phyloP scores from a whole-genome alignment of 2,888 invertebrate genomes.

The Autographa gamma region DNA sequence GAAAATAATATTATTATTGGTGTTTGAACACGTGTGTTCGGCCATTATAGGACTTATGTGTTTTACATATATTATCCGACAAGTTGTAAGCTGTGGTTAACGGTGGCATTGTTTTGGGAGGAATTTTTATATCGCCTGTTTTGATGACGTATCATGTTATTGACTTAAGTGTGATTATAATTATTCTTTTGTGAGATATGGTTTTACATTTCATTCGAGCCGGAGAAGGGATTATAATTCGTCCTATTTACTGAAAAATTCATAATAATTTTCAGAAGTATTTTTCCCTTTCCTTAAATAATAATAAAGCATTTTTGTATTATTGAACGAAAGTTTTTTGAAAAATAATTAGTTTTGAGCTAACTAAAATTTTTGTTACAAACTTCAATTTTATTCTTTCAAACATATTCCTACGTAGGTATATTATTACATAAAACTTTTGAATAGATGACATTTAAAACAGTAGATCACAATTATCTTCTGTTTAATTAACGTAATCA shows the following conservation, averaged over 20 bases:
- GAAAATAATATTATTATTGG: conserved; percentile 61
- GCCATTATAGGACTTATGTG: conserved; percentile 46
- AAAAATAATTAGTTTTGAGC: too few species aligned
- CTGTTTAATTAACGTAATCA: conserved; percentile 42
- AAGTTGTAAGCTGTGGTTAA: conserved; percentile 38
- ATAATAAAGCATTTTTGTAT: too few species aligned
- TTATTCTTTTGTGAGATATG: neutral
- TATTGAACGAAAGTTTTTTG: too few species aligned
- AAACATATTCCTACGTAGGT: neutral
- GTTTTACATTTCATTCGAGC: too few species aligned
- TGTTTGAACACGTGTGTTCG: conserved; percentile 53
- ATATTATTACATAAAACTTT: conserved; percentile 15
- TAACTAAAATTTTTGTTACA: too few species aligned
- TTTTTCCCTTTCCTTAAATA: too few species aligned
- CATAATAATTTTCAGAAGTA: too few species aligned
- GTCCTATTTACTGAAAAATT: too few species aligned
- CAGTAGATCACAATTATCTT: conserved; percentile 10
- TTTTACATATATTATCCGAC: conserved; percentile 51
- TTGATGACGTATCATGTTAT: conserved; percentile 16
- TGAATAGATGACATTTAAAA: conserved; percentile 21
- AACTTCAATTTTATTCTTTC: too few species aligned
- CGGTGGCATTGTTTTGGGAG: conserved; percentile 45
- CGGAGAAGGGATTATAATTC: too few species aligned
- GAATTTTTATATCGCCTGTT: conserved; percentile 26
- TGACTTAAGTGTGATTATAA: conserved; percentile 13